Conservation (phyloP, 2,113 vertebrate species). For the Clarias macrocephalus region DNA sequence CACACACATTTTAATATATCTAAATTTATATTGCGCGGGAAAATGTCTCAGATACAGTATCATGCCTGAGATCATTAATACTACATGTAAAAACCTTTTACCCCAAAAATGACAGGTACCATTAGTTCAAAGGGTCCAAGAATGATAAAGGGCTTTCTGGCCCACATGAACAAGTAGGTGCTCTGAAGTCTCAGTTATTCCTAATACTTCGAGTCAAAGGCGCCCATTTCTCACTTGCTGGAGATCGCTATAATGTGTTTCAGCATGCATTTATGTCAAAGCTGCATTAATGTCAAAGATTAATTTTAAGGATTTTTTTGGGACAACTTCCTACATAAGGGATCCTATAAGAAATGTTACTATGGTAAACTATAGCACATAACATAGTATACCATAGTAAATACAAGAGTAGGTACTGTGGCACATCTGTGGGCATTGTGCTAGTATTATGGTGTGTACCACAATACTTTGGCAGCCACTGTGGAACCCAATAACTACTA, state of each 20-base stretch:
- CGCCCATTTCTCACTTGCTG: background rate
- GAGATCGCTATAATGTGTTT: background rate
- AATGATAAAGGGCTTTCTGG: background rate
- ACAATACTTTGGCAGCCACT: too few relatives aligned
- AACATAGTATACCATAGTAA: too few relatives aligned
- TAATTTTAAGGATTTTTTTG: background rate
- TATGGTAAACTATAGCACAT: too few relatives aligned
- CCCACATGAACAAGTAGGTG: background rate
- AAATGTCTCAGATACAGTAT: background rate
- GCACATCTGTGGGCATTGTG: too few relatives aligned
- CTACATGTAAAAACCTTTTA: background rate
- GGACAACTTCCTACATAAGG: background rate
- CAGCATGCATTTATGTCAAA: too few relatives aligned
- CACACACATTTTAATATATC: too few relatives aligned
- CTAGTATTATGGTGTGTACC: too few relatives aligned
- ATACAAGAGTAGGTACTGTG: too few relatives aligned
- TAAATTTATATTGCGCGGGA: background rate
- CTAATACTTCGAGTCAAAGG: background rate
- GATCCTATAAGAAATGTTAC: background rate
- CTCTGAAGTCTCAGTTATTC: background rate
- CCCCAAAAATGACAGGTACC: background rate
- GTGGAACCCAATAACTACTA: too few relatives aligned
- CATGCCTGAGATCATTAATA: too few relatives aligned
- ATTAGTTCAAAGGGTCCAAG: background rate
- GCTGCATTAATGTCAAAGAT: background rate